Evolutionary conservation across 1,140 invertebrate genomes (phyloP), one percentile per base, ranked within the genome.

Genomic region (Euwallacea similis): DNA sequence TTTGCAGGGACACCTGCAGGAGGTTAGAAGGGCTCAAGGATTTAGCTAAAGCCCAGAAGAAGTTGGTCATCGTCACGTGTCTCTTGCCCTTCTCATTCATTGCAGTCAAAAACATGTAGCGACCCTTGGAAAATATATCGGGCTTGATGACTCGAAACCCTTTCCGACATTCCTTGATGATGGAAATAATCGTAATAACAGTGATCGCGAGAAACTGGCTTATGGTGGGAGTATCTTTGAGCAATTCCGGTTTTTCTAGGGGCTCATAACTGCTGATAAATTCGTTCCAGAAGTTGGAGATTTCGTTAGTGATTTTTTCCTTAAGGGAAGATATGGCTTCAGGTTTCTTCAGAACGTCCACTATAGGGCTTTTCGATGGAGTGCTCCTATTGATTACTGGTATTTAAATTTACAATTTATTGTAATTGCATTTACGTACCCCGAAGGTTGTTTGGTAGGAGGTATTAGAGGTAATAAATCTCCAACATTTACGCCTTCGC

Each of bases 201-300:
- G 82, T 73, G 44, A 90, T 84, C 15, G 88, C 87, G 0, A 83
- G 72, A 21, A 87, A 88, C 72, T 87, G 85, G 56, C 86, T 87
- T 2, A 88, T 75, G 6, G 85, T 86, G 2, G 87, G 87, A 3
- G 84, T 80, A 8, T 84, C 86, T 76, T 90, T 90, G 0, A 88
- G 76, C 0, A 89, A 83, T 69, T 88, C 84, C 0, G 88, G 88
- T 54, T 88, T 87, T 75, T 93, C 90, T 2, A 88, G 80, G 0
- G 92, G 91, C 80, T 94, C 92, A 73, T 92, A 91, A 73, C 89
- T 88, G 54, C 86, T 89, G 9, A 92, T 86, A 69, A 93, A 90
- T 75, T 92, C 90, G 74, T 93, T 92, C 91, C 91, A 94, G 43
- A 85, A 83, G 66, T 92, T 92, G 13, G 88, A 88, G 16, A 91